A percentile compares a stretch with the other conserved stretches of the same genome.
Conservation (phyloP, 1,140 invertebrate genomes). For the Apis dorsata region DNA sequence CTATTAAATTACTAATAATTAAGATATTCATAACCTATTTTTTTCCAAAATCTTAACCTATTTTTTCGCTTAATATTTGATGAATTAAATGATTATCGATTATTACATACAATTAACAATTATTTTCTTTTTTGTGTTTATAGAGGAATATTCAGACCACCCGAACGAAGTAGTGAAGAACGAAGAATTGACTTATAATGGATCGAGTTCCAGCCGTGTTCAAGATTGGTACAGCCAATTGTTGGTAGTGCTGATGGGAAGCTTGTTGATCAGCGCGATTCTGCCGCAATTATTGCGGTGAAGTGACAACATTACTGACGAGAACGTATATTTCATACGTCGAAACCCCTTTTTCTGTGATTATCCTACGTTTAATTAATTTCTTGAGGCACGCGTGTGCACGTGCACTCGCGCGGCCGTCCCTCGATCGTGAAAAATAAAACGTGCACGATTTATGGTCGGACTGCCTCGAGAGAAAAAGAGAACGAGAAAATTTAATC, state of each 20-base stretch:
- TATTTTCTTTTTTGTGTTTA: slow-evolving; percentile 64
- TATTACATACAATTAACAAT: background rate
- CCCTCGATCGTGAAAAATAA: slow-evolving; percentile 60
- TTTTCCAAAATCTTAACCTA: no score
- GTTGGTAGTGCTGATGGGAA: slow-evolving; percentile 61
- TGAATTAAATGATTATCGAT: background rate
- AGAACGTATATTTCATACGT: slow-evolving; percentile 66
- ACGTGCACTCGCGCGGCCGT: slow-evolving; percentile 53
- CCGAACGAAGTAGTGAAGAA: slow-evolving; percentile 96
- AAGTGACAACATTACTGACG: slow-evolving; percentile 69
- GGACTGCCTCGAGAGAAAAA: slow-evolving; percentile 64
- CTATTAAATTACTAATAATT: background rate
- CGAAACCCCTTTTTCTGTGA: slow-evolving; percentile 79
- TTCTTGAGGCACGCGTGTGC: slow-evolving; percentile 68
- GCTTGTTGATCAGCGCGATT: slow-evolving; percentile 70
- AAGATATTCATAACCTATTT: background rate
- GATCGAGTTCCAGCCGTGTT: slow-evolving; percentile 63
- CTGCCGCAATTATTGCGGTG: slow-evolving; percentile 76
- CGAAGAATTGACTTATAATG: slow-evolving; percentile 90
- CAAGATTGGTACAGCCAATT: slow-evolving; percentile 51
- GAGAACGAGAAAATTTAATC: slow-evolving; percentile 45
- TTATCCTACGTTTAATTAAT: slow-evolving; percentile 81
- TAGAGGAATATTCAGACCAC: slow-evolving; percentile 91
- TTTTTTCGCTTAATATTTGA: background rate
- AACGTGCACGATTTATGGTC: slow-evolving; percentile 60